phyloP scores from a whole-genome alignment of 2,888 invertebrate genomes.

The Ophion slaviceki region DNA sequence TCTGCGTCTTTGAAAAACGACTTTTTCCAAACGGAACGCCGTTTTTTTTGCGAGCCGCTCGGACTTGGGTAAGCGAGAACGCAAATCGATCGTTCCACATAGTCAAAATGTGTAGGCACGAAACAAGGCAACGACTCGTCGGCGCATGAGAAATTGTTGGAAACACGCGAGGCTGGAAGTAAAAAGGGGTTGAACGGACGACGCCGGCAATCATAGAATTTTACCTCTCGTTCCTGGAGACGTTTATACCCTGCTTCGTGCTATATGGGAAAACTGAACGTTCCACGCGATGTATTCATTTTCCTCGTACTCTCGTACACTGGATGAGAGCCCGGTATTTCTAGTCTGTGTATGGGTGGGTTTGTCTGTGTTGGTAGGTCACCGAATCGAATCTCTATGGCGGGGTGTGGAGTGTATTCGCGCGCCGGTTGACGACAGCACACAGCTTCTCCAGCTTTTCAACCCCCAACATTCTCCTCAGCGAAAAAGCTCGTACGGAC shows the following conservation, averaged over 20 bases:
- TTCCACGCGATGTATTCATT: constrained; percentile 6
- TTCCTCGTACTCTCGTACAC: background rate
- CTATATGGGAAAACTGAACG: constrained; percentile 1
- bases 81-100: constrained; percentile 59
- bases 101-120: constrained; percentile 40
- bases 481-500: background rate
- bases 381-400: constrained; percentile 59
- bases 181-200: constrained; percentile 21
- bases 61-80: background rate
- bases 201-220: constrained; percentile 15
- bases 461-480: constrained; percentile 15
- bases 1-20: background rate
- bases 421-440: constrained; percentile 64
- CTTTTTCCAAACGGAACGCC: constrained; percentile 1
- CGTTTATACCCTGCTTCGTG: constrained; percentile 17
- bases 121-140: background rate
- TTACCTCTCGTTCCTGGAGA: constrained; percentile 3
- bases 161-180: constrained; percentile 47
- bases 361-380: constrained; percentile 52
- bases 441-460: constrained; percentile 3
- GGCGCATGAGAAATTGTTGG: constrained; percentile 5
- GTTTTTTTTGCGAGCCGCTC: constrained; percentile 8
- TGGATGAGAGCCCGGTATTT: background rate
- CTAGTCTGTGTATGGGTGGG: background rate
- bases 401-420: constrained; percentile 34